These are phyloP conservation scores for Nasonia oneida DNA, from an alignment of 2,888 invertebrate genomes.

Conservation along the genomic window DNA sequence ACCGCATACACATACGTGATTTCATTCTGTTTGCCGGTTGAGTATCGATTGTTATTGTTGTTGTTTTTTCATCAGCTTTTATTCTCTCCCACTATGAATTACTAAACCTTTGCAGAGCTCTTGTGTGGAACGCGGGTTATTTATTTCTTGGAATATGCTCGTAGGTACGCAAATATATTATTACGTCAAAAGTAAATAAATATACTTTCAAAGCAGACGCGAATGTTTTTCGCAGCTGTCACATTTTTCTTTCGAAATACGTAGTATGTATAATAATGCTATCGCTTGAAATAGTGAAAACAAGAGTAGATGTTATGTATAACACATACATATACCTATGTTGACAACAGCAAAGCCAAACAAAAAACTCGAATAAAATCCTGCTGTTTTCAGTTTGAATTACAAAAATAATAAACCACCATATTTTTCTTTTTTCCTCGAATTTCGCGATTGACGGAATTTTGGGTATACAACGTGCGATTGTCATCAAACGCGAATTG, in stretches of 20 bases:
- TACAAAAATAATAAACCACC: not conserved
- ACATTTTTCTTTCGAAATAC: not conserved
- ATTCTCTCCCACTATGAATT: not conserved
- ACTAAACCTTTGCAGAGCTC: not conserved
- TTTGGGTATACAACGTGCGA: too few species aligned
- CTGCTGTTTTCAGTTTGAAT: not conserved
- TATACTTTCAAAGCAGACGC: not conserved
- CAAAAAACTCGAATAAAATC: not conserved
- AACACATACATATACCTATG: not conserved
- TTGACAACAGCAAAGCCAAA: not conserved
- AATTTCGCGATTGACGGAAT: not conserved
- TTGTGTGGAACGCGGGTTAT: too few species aligned
- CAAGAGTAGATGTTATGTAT: not conserved
- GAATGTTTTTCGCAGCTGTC: not conserved
- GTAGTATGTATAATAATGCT: not conserved
- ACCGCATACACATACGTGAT: not conserved
- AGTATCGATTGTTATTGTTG: conserved; percentile 2
- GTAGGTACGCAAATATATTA: too few species aligned
- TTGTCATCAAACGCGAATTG: too few species aligned
- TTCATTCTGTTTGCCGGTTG: not conserved
- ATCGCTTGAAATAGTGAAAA: not conserved
- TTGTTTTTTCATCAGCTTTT: not conserved
- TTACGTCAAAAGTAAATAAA: not conserved
- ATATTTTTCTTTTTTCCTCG: not conserved
- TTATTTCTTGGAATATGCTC: not conserved